Evolutionary conservation across 2,113 vertebrate genomes (phyloP), one percentile per base, ranked within the genome.

Genomic region (Drymodes brunneopygia): DNA sequence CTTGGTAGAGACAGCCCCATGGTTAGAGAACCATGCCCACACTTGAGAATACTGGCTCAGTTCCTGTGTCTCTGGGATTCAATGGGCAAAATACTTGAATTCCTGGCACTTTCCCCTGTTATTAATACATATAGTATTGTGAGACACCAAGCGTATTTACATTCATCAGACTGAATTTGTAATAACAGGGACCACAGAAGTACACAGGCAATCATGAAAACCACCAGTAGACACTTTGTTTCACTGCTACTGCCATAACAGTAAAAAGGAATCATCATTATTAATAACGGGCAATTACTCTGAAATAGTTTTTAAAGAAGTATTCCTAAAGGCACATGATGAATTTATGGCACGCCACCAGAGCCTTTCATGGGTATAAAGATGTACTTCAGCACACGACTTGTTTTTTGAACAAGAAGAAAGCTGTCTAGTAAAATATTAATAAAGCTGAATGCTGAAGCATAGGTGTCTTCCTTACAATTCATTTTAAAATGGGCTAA

Each of bases 291-390:
- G 58, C 93, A 95, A 86, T 95, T 95, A 92, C 67, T 77, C 81
- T 70, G 87, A 90, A 95, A 90, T 16, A 92, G 65, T 91, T 95
- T 90, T 94, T 61, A 87, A 97, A 91, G 57, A 95, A 90, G 64
- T 57, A 90, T 81, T 96, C 95, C 90, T 97, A 84, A 92, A 96
- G 86, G 90, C 81, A 92, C 86, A 93, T 60, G 82, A 96, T 81
- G 94, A 94, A 94, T 95, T 95, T 95, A 92, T 70, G 65, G 82
- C 79, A 78, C 11, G 56, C 20, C 88, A 90, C 77, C 40, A 86
- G 77, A 94, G 69, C 45, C 69, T 23, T 93, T 92, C 80, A 71
- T 42, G 88, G 92, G 71, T 94, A 95, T 79, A 81, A 94, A 94
- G 84, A 94, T 23, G 88, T 88, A 90, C 74, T 91, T 85, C 81